Base-by-base conservation (phyloP, 2,797 vertebrate species). In the Labroides dimidiatus region DNA sequence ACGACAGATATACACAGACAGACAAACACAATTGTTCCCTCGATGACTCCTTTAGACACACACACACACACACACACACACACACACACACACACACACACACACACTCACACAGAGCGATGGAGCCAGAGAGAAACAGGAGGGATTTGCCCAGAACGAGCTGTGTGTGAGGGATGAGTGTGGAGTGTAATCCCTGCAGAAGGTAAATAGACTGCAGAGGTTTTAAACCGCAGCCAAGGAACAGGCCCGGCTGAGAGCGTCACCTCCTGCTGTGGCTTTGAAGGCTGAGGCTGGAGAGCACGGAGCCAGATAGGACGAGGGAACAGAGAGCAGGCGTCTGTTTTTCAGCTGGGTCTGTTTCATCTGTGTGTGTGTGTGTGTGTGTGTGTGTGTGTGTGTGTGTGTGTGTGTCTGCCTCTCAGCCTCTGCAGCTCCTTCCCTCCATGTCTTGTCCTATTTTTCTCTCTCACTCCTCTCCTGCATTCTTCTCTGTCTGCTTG, bases 371-470 rank as follows among this genome's bases (percentile, higher is more conserved):
- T n/a, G n/a, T n/a, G n/a, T n/a, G n/a, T n/a, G n/a, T n/a, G n/a
- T n/a, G n/a, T n/a, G n/a, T n/a, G n/a, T n/a, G n/a, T n/a, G n/a
- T n/a, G n/a, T n/a, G n/a, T n/a, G n/a, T n/a, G n/a, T n/a, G n/a
- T n/a, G n/a, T n/a, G n/a, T n/a, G n/a, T n/a, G 75, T 70, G 75
- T 27, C 53, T 71, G 72, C 69, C 50, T 57, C 71, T 82, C 76
- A 48, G 47, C 69, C 61, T 64, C 48, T 59, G 58, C 44, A 47
- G 60, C 75, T 60, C 67, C 67, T 69, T 72, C 56, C 50, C 66
- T 76, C 73, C 80, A 74, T 68, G 57, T 81, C 79, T 85, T 83
- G 87, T 85, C 83, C 89, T 78, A 88, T 85, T 90, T 88, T 87
- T 69, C 50, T 72, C 68, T 45, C 56, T 43, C 37, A 39, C 53